phyloP scores from a whole-genome alignment of 2,113 vertebrate genomes.

The Chaetodon trifascialis region DNA sequence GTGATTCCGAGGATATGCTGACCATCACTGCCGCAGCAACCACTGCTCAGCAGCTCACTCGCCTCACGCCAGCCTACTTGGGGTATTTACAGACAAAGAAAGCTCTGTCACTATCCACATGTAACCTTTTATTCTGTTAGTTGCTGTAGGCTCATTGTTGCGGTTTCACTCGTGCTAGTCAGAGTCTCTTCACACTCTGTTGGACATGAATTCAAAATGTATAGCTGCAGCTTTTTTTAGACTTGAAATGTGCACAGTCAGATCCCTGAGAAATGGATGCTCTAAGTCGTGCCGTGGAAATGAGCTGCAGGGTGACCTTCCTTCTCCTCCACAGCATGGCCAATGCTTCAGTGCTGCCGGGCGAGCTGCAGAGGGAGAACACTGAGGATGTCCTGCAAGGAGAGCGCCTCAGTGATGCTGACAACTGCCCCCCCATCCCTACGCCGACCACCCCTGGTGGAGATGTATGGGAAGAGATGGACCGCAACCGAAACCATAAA shows the following conservation, averaged over 20 bases:
- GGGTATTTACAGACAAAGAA: conserved; percentile 83
- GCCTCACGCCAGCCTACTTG: conserved; percentile 94
- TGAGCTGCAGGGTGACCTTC: conserved; percentile 62
- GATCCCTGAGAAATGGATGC: conserved; percentile 59
- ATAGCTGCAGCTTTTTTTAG: conserved; percentile 51
- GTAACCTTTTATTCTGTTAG: not conserved
- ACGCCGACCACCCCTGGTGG: conserved; percentile 88
- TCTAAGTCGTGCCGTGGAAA: conserved; percentile 57
- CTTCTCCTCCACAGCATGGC: conserved; percentile 90
- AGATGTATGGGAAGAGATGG: conserved; percentile 97
- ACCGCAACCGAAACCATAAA: conserved; percentile 93
- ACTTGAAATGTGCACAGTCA: conserved; percentile 50
- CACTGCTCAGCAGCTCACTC: conserved; percentile 94
- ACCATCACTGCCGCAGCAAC: conserved; percentile 89
- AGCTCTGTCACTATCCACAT: not conserved
- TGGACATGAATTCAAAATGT: not conserved
- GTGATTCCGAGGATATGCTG: conserved; percentile 90
- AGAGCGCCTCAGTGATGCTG: conserved; percentile 97
- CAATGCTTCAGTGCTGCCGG: conserved; percentile 96
- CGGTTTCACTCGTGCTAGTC: not conserved
- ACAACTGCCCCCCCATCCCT: conserved; percentile 92
- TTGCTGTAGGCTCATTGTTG: not conserved
- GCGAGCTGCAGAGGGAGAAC: conserved; percentile 95
- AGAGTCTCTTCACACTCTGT: conserved; percentile 24
- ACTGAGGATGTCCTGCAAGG: conserved; percentile 99